Evolutionary conservation across 2,113 vertebrate genomes (phyloP).

Genomic region (Phocoena sinus): DNA sequence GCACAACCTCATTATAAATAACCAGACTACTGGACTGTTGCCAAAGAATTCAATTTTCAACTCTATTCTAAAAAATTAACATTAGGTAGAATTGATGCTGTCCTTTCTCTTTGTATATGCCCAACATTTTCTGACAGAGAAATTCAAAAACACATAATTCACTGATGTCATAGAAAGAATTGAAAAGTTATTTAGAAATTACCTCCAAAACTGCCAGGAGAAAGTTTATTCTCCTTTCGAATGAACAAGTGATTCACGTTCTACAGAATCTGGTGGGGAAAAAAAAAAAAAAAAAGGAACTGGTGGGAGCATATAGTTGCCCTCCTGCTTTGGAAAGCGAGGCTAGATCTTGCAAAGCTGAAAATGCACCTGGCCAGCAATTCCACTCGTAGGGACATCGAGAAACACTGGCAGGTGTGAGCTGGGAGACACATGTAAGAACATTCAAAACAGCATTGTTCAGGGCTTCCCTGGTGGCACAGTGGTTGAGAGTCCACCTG

Average conservation of each 20-base stretch:
- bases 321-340: background rate
- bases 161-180: background rate
- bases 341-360: background rate
- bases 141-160: background rate
- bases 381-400: too few relatives aligned
- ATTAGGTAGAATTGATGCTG: background rate
- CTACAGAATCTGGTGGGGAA: background rate
- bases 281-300: too few relatives aligned
- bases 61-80: background rate
- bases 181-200: background rate
- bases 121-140: background rate
- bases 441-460: background rate
- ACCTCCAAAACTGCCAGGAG: background rate
- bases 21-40: background rate
- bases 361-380: background rate
- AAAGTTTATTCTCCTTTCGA: background rate
- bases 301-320: background rate
- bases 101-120: background rate
- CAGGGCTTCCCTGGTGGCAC: too few relatives aligned
- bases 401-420: background rate
- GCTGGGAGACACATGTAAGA: fast-evolving
- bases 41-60: background rate
- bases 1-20: background rate
- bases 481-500: too few relatives aligned
- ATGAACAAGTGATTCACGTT: background rate